phyloP scores from a whole-genome alignment of 2,797 vertebrate species.

The Muraenolepis orangiensis region DNA sequence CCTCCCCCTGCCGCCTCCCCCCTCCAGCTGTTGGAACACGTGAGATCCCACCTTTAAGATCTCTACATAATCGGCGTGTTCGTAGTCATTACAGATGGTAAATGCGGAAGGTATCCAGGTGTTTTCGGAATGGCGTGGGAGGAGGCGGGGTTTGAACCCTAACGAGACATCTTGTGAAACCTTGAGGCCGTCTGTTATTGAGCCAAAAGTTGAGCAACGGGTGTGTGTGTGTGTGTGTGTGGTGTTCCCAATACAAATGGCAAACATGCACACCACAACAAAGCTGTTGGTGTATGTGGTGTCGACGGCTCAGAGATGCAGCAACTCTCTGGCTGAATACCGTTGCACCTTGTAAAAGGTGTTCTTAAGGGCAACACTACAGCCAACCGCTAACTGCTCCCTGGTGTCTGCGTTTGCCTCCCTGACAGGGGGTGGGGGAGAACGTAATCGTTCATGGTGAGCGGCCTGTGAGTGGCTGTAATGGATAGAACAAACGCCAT shows the following conservation, averaged over 20 bases:
- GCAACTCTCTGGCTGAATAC: background rate
- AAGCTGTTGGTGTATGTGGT: too few species aligned
- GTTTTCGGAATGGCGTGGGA: background rate
- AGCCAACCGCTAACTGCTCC: background rate
- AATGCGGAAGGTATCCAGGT: constrained; percentile 13
- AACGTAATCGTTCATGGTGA: too few species aligned
- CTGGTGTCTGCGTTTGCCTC: background rate
- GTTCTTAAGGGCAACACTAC: background rate
- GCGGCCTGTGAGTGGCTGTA: too few species aligned
- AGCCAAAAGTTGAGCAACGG: too few species aligned
- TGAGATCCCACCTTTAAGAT: constrained; percentile 17
- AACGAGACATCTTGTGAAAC: background rate
- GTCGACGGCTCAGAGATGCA: background rate
- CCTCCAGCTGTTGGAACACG: background rate
- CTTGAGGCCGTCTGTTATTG: too few species aligned
- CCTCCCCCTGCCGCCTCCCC: too few species aligned
- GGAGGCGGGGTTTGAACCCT: background rate
- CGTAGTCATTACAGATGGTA: constrained; percentile 41
- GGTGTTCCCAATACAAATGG: too few species aligned
- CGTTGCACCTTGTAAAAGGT: background rate
- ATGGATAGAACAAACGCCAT: too few species aligned
- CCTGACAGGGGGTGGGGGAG: background rate
- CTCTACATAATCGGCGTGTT: constrained; percentile 18
- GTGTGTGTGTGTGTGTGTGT: too few species aligned
- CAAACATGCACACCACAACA: too few species aligned